Evolutionary conservation across 2,113 vertebrate species (phyloP), one percentile per base, ranked within the genome.

Genomic region (Daubentonia madagascariensis): DNA sequence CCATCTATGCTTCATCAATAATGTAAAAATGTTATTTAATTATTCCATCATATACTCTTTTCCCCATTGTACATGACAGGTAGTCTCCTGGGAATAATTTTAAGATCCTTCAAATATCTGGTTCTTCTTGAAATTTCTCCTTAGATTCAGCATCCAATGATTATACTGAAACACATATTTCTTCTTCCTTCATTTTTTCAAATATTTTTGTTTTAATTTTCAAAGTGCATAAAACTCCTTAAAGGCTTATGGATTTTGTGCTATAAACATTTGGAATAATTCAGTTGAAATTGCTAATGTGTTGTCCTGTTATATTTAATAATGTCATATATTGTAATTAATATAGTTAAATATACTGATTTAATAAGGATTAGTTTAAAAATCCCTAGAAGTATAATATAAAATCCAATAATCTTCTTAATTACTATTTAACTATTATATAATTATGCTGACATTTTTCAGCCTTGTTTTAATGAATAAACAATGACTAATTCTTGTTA

Each of bases 341-440:
- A 79, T 14, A 28, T 28, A 87, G 8, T 43, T 75, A 91, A 45
- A 13, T n/a, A 48, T 94, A 18, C 1, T 50, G 83, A 2, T 96
- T 94, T 92, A 45, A 0, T 83, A 79, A 73, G 8, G 45, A 73
- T 17, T 28, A 3, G 0, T 81, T 97, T 9, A 3, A 70, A 89
- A 93, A 85, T 95, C 30, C 23, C 59, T 57, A 81, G 14, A 8
- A 78, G 1, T 22, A 14, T 94, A n/a, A 35, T 43, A 20, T 85
- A 95, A 95, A 83, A n/a, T 73, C 1, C 18, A 16, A 84, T 30
- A 48, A 76, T 4, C 63, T 92, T 98, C 30, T 91, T 89, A 94
- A 63, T 37, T 35, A 37, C 2, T 84, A 6, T 59, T 91, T 91
- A n/a, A 68, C 85, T 83, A 95, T 81, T 96, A 25, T 63, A 30